Conservation (phyloP, 2,888 invertebrate genomes). For the Synergus japonicus region DNA sequence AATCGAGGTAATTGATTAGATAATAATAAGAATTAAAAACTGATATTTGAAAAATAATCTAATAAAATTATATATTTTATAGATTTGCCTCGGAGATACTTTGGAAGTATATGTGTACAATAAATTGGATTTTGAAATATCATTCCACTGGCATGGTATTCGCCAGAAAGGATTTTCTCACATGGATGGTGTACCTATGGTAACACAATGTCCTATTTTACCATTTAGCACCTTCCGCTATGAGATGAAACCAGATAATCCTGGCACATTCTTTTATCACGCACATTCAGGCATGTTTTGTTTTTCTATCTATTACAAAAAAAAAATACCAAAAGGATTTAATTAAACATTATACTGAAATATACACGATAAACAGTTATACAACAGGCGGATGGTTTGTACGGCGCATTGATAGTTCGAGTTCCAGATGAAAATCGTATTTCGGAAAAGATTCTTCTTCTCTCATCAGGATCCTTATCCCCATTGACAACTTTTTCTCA, state of each 20-base stretch:
- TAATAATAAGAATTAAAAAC: background rate
- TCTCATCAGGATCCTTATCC: constrained; percentile 80
- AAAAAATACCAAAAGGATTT: constrained; percentile 77
- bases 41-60: background rate
- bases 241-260: constrained; percentile 46
- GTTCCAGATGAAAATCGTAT: constrained; percentile 76
- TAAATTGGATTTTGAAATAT: constrained; percentile 90
- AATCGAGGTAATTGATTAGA: constrained; percentile 62
- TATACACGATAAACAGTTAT: constrained; percentile 74
- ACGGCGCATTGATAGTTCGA: constrained; percentile 81
- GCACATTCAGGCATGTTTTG: constrained; percentile 56
- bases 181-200: constrained; percentile 92
- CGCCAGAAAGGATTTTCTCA: constrained; percentile 90
- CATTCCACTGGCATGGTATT: constrained; percentile 95
- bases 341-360: background rate
- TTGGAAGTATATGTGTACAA: constrained; percentile 92
- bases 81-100: constrained; percentile 92
- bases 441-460: constrained; percentile 78
- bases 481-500: constrained; percentile 79
- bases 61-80: constrained; percentile 73
- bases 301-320: background rate
- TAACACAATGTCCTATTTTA: constrained; percentile 93
- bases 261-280: constrained; percentile 63
- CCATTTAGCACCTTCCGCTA: constrained; percentile 91
- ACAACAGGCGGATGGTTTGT: constrained; percentile 82